Conservation (phyloP, 2,113 vertebrate species). For the Calyptomena viridis region DNA sequence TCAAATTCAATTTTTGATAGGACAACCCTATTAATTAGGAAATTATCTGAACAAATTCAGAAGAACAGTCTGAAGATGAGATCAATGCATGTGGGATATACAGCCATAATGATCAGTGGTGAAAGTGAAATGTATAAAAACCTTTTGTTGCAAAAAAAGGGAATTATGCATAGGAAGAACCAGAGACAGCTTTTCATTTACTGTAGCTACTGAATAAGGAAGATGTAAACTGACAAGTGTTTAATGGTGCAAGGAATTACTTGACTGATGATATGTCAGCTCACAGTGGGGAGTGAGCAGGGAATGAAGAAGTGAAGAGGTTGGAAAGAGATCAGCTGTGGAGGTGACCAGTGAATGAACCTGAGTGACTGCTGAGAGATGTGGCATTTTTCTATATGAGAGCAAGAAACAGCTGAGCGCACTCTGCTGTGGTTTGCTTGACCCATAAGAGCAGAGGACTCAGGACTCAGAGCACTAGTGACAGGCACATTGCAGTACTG, state of each 20-base stretch:
- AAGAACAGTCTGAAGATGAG: neutral
- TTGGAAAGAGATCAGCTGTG: neutral
- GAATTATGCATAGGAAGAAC: neutral
- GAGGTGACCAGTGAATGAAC: neutral
- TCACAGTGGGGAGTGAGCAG: neutral
- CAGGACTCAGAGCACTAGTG: neutral
- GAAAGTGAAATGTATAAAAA: neutral
- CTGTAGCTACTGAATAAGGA: neutral
- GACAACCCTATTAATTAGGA: neutral
- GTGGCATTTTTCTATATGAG: neutral
- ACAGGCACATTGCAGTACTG: neutral
- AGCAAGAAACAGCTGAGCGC: neutral
- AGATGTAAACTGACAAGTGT: neutral
- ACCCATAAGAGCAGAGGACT: neutral
- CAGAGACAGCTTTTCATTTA: neutral
- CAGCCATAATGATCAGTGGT: neutral
- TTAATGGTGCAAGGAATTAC: constrained; percentile 3
- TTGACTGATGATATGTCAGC: neutral
- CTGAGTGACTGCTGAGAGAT: neutral
- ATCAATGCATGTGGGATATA: neutral
- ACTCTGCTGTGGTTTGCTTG: neutral
- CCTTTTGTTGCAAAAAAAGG: neutral
- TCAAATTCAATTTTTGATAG: neutral
- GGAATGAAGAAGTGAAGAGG: neutral
- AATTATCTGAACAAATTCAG: neutral